phyloP scores from a whole-genome alignment of 2,797 vertebrate species.

The Spinibarbus caldwelli region DNA sequence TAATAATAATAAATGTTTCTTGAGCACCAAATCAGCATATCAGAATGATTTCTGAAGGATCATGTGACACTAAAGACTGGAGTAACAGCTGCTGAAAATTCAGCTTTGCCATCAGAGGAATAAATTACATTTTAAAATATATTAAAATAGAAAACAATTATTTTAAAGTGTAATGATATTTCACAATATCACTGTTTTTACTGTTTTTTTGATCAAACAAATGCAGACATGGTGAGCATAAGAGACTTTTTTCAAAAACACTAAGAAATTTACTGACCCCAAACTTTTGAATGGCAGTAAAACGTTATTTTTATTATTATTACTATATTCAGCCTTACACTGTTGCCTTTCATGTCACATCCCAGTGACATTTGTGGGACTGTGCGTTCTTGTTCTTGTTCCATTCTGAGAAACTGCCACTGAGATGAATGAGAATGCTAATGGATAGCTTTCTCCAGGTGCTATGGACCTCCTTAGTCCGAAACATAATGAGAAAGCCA shows the following conservation, averaged over 20 bases:
- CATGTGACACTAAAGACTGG: too few relatives aligned
- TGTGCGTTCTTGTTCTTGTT: neutral
- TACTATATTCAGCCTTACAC: neutral
- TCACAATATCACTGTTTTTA: too few relatives aligned
- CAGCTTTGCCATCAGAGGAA: neutral
- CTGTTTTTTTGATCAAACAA: neutral
- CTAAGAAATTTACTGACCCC: neutral
- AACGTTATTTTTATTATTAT: neutral
- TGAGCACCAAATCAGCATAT: neutral
- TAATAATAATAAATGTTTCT: neutral
- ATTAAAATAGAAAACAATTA: neutral
- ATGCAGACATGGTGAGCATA: neutral
- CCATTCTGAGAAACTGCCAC: neutral
- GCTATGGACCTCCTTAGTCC: neutral
- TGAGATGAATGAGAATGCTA: constrained; percentile 13
- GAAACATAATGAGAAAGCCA: constrained; percentile 17
- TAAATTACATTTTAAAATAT: neutral
- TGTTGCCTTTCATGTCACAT: neutral
- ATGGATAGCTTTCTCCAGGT: constrained; percentile 15
- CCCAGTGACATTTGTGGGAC: neutral
- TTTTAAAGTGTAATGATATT: too few relatives aligned
- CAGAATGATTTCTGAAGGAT: neutral
- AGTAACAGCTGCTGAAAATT: neutral
- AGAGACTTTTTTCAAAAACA: too few relatives aligned
- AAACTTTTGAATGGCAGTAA: neutral